Conservation (phyloP, 2,888 invertebrate genomes). For the Sesia bembeciformis region DNA sequence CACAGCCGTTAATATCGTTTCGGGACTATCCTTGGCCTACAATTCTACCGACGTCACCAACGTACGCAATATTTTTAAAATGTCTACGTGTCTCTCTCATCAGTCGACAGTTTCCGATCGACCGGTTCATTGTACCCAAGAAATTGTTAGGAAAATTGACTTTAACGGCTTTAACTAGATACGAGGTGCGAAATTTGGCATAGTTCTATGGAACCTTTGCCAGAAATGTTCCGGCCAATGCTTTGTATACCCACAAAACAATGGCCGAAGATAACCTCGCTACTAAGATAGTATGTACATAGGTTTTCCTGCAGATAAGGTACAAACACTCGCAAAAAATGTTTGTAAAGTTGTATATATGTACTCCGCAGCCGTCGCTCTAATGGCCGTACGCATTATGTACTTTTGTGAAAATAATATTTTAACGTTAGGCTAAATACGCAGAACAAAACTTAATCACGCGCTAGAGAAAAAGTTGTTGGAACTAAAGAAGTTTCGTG, state of each 20-base stretch:
- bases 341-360: neutral
- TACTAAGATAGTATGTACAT: neutral
- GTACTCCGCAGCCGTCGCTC: constrained; percentile 4
- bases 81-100: neutral
- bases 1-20: constrained; percentile 22
- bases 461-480: too few species aligned
- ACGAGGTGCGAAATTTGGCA: constrained; percentile 42
- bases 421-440: too few species aligned
- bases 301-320: neutral
- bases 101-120: constrained; percentile 9
- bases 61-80: neutral
- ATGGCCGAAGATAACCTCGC: neutral
- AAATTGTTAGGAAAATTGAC: constrained; percentile 6
- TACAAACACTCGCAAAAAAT: neutral
- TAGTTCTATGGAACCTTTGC: constrained; percentile 21
- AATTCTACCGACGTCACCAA: neutral
- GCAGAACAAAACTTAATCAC: too few species aligned
- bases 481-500: too few species aligned
- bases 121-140: constrained; percentile 30
- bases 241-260: neutral
- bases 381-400: constrained; percentile 14
- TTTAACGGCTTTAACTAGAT: constrained; percentile 8
- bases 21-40: constrained; percentile 45
- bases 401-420: neutral
- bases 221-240: constrained; percentile 18